Evolutionary conservation across 2,113 vertebrate species (phyloP).

Genomic region (Archilochus colubris): DNA sequence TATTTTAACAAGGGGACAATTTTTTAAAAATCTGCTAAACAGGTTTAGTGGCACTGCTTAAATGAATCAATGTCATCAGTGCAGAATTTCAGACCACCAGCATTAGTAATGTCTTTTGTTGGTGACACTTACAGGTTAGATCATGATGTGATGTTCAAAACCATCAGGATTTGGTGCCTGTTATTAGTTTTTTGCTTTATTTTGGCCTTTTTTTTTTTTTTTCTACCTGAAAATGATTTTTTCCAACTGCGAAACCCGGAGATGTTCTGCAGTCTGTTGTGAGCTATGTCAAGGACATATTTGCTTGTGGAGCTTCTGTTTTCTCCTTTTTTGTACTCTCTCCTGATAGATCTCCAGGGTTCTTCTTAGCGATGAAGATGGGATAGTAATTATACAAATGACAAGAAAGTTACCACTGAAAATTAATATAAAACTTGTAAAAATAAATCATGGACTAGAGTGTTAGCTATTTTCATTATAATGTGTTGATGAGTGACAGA

Average conservation of each 20-base stretch:
- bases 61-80: neutral
- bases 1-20: neutral
- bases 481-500: too few relatives aligned
- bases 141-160: neutral
- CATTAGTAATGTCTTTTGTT: neutral
- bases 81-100: neutral
- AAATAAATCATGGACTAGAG: too few relatives aligned
- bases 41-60: neutral
- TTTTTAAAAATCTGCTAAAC: neutral
- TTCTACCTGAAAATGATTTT: neutral
- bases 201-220: neutral
- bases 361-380: neutral
- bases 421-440: too few relatives aligned
- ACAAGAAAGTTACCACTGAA: too few relatives aligned
- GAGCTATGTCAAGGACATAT: neutral
- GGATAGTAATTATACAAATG: too few relatives aligned
- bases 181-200: neutral
- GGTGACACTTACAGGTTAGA: neutral
- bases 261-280: neutral
- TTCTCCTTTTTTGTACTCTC: neutral
- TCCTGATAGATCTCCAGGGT: neutral
- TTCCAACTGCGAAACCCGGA: neutral
- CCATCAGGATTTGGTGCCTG: neutral
- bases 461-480: too few relatives aligned
- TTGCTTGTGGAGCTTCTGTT: neutral